These are phyloP conservation scores for Drosophila mayri DNA, from an alignment of 1,140 invertebrate species.

Conservation along the genomic window DNA sequence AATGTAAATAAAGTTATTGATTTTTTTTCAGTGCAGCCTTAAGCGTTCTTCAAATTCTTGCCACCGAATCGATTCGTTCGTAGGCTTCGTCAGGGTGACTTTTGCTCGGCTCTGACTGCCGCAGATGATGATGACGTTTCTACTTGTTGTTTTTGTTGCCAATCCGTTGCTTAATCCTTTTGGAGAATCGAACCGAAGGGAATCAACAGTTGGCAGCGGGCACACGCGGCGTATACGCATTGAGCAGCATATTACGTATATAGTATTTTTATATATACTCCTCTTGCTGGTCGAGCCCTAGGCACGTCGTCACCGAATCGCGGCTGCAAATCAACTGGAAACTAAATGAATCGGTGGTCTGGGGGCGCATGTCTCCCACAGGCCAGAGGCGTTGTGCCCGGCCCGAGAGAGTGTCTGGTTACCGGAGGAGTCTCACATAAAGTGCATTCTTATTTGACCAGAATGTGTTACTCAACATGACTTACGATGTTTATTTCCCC, in stretches of 20 bases:
- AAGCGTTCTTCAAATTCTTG: slow-evolving; percentile 20
- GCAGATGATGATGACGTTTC: slow-evolving; percentile 6
- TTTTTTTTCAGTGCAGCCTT: slow-evolving; percentile 18
- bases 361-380: neutral
- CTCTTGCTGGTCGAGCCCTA: slow-evolving; percentile 9
- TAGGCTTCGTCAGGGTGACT: slow-evolving; percentile 48
- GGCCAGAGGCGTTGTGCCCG: neutral
- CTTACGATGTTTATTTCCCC: neutral
- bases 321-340: slow-evolving; percentile 45
- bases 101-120: slow-evolving; percentile 32
- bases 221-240: slow-evolving; percentile 58
- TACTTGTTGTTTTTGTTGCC: neutral
- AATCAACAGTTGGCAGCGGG: slow-evolving; percentile 60
- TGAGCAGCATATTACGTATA: slow-evolving; percentile 5
- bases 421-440: slow-evolving; percentile 11
- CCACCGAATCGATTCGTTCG: slow-evolving; percentile 16
- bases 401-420: slow-evolving; percentile 12
- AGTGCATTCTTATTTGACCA: slow-evolving; percentile 15
- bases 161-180: slow-evolving; percentile 60
- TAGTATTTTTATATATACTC: slow-evolving; percentile 1
- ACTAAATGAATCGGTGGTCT: neutral
- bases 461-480: slow-evolving; percentile 38
- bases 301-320: slow-evolving; percentile 55
- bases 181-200: slow-evolving; percentile 8
- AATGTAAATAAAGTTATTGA: neutral